Percentiles rank a stretch among this genome's conserved stretches.
Conservation (phyloP, 2,888 invertebrate genomes). For the Gymnosoma rotundatum region DNA sequence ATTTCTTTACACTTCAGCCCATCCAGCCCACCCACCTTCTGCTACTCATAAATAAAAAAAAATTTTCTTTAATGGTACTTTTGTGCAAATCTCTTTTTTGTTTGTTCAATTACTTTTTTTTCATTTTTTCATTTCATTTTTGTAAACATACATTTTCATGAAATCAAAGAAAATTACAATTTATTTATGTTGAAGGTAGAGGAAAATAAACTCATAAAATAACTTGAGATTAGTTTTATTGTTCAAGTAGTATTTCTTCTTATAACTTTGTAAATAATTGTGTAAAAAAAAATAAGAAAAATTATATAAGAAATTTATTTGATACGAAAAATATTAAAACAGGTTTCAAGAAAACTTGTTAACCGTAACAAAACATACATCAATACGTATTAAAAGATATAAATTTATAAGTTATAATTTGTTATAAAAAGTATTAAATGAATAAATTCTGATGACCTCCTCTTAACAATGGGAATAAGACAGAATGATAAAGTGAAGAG, state of each 20-base stretch:
- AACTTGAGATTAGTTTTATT: conserved; percentile 63
- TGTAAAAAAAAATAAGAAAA: conserved; percentile 12
- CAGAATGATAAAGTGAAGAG: too few species aligned
- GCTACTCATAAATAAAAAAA: conserved; percentile 50
- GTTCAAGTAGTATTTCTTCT: conserved; percentile 54
- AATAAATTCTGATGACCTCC: conserved; percentile 39
- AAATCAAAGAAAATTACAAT: conserved; percentile 63
- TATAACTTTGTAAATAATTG: conserved; percentile 9
- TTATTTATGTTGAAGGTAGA: conserved; percentile 59
- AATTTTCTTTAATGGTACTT: conserved; percentile 65
- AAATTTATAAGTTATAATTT: conserved; percentile 37
- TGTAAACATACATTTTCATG: neutral
- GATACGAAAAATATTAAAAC: conserved; percentile 30
- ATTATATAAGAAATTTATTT: conserved; percentile 54
- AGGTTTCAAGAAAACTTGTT: conserved; percentile 43
- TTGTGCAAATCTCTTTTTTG: conserved; percentile 41
- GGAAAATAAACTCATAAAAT: conserved; percentile 57
- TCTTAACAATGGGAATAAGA: neutral
- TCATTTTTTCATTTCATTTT: neutral
- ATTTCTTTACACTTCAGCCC: neutral
- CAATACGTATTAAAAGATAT: conserved; percentile 37
- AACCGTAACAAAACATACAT: conserved; percentile 29
- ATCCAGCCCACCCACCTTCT: neutral
- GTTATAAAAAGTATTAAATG: conserved; percentile 8
- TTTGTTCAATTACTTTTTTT: conserved; percentile 17